A percentile compares a stretch with the other conserved stretches of the same genome.
Evolutionary conservation across 1,140 invertebrate species (phyloP).

Genomic region (Manduca sexta): DNA sequence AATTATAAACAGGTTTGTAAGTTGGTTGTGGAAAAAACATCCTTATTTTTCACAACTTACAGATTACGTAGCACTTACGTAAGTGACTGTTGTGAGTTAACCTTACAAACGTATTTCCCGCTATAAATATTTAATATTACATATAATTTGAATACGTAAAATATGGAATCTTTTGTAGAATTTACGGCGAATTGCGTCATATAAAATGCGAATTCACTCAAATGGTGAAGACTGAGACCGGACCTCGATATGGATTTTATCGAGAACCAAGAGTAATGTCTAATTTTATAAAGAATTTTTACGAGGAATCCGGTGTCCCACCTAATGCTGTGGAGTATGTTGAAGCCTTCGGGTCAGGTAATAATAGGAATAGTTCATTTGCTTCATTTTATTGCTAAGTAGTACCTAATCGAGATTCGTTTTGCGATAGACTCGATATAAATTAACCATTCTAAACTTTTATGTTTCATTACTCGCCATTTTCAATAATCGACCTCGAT

Average conservation of each 20-base stretch:
- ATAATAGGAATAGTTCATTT: slow-evolving; percentile 13
- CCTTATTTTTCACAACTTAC: too few species aligned
- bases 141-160: background rate
- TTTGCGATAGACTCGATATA: background rate
- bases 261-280: slow-evolving; percentile 70
- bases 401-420: background rate
- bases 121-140: too few species aligned
- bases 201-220: slow-evolving; percentile 74
- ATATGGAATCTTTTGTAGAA: slow-evolving; percentile 47
- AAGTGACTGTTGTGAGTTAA: too few species aligned
- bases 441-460: background rate
- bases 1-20: too few species aligned
- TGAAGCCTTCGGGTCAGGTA: slow-evolving; percentile 82
- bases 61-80: too few species aligned
- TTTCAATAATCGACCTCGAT: too few species aligned
- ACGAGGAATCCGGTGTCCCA: slow-evolving; percentile 76
- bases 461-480: too few species aligned
- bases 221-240: slow-evolving; percentile 10
- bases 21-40: too few species aligned
- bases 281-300: slow-evolving; percentile 76
- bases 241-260: slow-evolving; percentile 61
- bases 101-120: too few species aligned
- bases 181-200: slow-evolving; percentile 81
- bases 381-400: background rate
- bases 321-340: slow-evolving; percentile 79